A percentile compares a stretch with the other conserved stretches of the same genome.
Conservation (phyloP, 2,113 vertebrate genomes). For the Erythrocercus mccallii region DNA sequence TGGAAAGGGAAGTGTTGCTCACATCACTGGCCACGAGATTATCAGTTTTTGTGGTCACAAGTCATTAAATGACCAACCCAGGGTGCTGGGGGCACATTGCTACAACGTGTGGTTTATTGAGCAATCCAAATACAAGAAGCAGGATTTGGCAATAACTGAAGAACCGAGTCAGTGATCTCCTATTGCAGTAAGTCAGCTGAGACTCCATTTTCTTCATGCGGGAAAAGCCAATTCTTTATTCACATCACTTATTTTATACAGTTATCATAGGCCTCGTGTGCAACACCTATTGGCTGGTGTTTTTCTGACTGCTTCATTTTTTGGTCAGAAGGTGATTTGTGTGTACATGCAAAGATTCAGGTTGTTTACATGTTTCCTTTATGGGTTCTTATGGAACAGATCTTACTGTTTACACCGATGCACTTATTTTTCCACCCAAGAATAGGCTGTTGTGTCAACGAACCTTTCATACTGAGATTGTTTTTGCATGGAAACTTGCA, state of each 20-base stretch:
- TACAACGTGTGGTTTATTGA: not conserved
- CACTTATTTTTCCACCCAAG: not conserved
- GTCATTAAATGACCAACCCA: not conserved
- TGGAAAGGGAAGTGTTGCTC: constrained; percentile 8
- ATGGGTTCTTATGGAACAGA: not conserved
- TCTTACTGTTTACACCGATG: not conserved
- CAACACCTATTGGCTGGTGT: not conserved
- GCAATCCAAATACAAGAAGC: constrained; percentile 7
- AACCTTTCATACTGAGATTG: not conserved
- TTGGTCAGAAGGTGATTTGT: not conserved
- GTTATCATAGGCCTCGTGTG: not conserved
- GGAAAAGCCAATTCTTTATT: not conserved
- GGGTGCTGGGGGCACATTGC: not conserved
- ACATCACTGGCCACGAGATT: not conserved
- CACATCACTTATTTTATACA: not conserved
- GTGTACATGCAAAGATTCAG: not conserved
- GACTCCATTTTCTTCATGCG: not conserved
- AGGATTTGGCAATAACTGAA: not conserved
- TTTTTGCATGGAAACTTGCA: not conserved
- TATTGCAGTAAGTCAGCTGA: not conserved
- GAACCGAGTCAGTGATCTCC: not conserved
- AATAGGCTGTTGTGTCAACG: not conserved
- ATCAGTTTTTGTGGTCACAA: not conserved
- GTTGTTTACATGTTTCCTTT: not conserved
- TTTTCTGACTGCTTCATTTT: not conserved